phyloP scores from a whole-genome alignment of 2,113 vertebrate species.

The Panthera tigris region DNA sequence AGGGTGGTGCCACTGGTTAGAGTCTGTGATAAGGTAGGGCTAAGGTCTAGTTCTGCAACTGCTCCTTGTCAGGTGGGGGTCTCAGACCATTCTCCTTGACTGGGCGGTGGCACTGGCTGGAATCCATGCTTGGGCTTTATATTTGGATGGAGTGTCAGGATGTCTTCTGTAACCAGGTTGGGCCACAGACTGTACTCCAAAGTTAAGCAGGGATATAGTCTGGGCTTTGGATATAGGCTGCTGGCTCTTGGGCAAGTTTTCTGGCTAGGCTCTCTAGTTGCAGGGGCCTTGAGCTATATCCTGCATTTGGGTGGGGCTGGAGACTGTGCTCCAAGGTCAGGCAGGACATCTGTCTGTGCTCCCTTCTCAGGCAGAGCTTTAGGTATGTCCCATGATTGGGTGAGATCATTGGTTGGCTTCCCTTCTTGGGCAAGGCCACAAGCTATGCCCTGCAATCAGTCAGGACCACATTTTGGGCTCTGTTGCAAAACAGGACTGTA shows the following conservation, averaged over 20 bases:
- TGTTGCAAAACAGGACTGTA: background rate
- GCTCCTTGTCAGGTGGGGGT: background rate
- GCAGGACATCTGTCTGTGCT: background rate
- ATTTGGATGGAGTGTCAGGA: background rate
- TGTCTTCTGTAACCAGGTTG: background rate
- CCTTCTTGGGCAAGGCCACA: background rate
- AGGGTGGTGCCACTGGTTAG: background rate
- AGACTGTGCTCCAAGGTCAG: background rate
- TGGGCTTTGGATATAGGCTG: background rate
- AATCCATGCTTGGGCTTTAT: background rate
- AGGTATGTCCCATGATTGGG: background rate
- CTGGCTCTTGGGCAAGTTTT: background rate
- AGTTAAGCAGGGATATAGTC: too few relatives aligned
- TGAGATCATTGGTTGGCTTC: background rate
- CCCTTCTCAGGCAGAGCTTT: background rate
- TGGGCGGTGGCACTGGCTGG: too few relatives aligned
- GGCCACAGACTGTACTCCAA: background rate
- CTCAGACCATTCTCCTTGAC: background rate
- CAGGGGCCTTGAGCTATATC: background rate
- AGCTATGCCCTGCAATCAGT: background rate
- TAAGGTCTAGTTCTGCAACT: background rate
- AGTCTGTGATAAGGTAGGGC: background rate
- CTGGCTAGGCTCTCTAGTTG: background rate
- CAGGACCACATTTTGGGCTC: background rate
- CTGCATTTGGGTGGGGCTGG: background rate